Percentiles rank a stretch among this genome's conserved stretches.
phyloP scores from a whole-genome alignment of 2,888 invertebrate genomes.

The Drosophila rubida region DNA sequence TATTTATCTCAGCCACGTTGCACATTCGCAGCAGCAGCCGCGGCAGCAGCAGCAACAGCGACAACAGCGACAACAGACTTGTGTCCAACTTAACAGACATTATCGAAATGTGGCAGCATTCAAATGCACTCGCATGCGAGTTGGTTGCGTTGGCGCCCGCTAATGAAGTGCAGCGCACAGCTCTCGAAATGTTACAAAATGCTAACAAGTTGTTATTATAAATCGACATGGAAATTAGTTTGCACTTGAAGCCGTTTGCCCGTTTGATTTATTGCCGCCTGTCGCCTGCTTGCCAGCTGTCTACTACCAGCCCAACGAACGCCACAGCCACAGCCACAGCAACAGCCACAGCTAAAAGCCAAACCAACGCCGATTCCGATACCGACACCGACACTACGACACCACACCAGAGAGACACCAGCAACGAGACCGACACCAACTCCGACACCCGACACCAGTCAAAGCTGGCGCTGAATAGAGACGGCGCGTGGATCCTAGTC shows the following conservation, averaged over 20 bases:
- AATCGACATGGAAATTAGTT: slow-evolving; percentile 84
- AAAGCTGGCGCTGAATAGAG: slow-evolving; percentile 32
- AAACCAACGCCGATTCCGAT: slow-evolving; percentile 3
- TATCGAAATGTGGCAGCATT: slow-evolving; percentile 52
- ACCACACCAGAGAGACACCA: slow-evolving; percentile 2
- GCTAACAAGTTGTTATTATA: slow-evolving; percentile 82
- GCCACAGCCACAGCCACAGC: slow-evolving; percentile 9
- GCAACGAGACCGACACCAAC: slow-evolving; percentile 32
- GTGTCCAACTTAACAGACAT: slow-evolving; percentile 47
- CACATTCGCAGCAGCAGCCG: slow-evolving; percentile 41
- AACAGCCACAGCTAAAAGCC: slow-evolving; percentile 15
- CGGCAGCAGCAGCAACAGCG: slow-evolving; percentile 13
- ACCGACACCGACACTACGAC: slow-evolving; percentile 24
- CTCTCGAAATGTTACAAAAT: slow-evolving; percentile 66
- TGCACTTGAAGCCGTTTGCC: slow-evolving; percentile 79
- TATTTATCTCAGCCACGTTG: slow-evolving; percentile 75
- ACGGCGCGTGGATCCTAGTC: slow-evolving; percentile 76
- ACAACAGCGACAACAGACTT: slow-evolving; percentile 14
- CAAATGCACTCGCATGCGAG: neutral
- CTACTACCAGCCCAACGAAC: slow-evolving; percentile 63
- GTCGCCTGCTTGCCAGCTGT: slow-evolving; percentile 80
- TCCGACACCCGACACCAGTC: slow-evolving; percentile 41
- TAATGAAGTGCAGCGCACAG: slow-evolving; percentile 69
- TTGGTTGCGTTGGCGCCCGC: slow-evolving; percentile 68
- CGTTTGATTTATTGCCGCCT: slow-evolving; percentile 80